phyloP scores from a whole-genome alignment of 2,888 invertebrate species.

The Mesorhabditis sp. region DNA sequence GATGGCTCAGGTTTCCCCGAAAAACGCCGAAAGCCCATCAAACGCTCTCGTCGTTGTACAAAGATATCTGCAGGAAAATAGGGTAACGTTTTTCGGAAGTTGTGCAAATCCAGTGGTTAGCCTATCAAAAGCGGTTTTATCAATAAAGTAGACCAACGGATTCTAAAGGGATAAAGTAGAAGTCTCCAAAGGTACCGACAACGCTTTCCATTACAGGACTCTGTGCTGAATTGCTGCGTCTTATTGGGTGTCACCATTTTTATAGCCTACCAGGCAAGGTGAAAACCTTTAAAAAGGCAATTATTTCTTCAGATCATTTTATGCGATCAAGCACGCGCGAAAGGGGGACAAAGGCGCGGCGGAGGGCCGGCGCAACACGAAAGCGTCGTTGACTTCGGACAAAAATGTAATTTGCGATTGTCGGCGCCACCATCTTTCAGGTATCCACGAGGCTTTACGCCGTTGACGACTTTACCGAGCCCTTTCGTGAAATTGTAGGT shows the following conservation, averaged over 20 bases:
- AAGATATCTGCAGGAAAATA: conserved; percentile 1
- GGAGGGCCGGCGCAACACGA: neutral
- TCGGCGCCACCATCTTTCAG: neutral
- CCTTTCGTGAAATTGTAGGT: neutral
- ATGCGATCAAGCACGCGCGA: neutral
- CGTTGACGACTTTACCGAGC: neutral
- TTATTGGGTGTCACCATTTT: neutral
- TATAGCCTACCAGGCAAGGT: neutral
- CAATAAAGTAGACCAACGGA: neutral
- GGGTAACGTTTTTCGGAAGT: neutral
- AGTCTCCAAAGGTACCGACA: too few relatives aligned
- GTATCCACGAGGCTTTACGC: conserved; percentile 1
- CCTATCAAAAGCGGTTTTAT: neutral
- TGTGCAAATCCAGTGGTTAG: too few relatives aligned
- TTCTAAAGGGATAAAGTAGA: neutral
- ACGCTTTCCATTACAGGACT: neutral
- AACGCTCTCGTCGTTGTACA: neutral
- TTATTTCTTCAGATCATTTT: neutral
- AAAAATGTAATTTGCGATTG: neutral
- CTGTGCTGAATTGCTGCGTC: neutral
- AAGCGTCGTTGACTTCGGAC: neutral
- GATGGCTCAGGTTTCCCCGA: neutral
- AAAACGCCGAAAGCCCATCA: neutral
- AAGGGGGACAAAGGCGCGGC: neutral
- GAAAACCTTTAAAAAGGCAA: neutral